Conservation (phyloP, 35 echinoderm and acorn worm genomes). For the Acanthaster planci region DNA sequence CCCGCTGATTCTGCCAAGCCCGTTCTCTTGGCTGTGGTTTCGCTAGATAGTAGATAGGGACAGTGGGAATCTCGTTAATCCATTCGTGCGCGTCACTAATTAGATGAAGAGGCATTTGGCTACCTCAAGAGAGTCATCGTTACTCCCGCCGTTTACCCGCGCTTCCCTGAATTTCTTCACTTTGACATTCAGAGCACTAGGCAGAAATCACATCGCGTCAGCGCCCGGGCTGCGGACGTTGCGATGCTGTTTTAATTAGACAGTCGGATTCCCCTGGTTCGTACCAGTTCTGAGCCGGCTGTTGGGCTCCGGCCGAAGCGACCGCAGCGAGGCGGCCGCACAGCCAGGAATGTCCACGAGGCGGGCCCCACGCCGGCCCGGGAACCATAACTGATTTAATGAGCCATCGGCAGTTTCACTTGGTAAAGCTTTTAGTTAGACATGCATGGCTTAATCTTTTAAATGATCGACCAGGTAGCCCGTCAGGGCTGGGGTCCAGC, state of each 20-base stretch:
- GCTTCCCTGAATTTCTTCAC: constrained; percentile 87
- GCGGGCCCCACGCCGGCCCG: constrained; percentile 45
- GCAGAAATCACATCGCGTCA: constrained; percentile 86
- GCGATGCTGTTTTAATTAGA: constrained; percentile 71
- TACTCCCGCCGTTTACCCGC: no score
- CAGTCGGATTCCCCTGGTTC: constrained; percentile 97
- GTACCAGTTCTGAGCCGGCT: constrained; percentile 96
- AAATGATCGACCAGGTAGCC: no score
- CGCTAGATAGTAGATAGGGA: constrained; percentile 71
- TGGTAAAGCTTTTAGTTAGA: no score
- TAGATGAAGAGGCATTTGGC: constrained; percentile 51
- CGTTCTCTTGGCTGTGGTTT: constrained; percentile 88
- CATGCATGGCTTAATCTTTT: no score
- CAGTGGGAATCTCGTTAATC: no score
- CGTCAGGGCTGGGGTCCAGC: no score
- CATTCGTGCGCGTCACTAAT: no score
- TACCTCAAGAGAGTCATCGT: no score
- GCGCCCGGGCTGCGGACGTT: no score
- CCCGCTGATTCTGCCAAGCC: constrained; percentile 85
- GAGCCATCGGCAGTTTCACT: no score
- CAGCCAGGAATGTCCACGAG: constrained; percentile 71
- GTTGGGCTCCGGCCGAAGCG: constrained; percentile 79
- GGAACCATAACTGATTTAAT: no score
- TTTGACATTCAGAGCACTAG: constrained; percentile 95
- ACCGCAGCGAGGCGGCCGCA: constrained; percentile 61